Percentiles rank a stretch among this genome's conserved stretches.
phyloP scores from a whole-genome alignment of 2,888 invertebrate genomes.

The Thereva nobilitata region DNA sequence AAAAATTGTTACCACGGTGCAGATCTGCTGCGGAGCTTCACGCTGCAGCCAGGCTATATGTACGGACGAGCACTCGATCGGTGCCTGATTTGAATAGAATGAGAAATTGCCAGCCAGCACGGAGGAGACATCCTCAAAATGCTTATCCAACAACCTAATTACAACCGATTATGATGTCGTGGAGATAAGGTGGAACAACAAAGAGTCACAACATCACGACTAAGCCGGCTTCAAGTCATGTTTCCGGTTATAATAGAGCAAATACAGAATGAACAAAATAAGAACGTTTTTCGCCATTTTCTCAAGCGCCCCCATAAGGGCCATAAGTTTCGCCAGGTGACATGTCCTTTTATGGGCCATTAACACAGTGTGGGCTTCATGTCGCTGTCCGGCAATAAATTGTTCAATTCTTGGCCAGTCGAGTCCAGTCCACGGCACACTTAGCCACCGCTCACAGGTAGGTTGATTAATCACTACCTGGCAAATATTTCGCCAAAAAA shows the following conservation, averaged over 20 bases:
- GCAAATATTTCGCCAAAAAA: slow-evolving; percentile 32
- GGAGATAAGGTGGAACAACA: background rate
- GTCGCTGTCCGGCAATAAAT: slow-evolving; percentile 33
- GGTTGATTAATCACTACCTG: slow-evolving; percentile 31
- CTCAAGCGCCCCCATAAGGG: slow-evolving; percentile 9
- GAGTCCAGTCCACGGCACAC: background rate
- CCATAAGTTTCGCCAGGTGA: slow-evolving; percentile 26
- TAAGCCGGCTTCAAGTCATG: slow-evolving; percentile 11
- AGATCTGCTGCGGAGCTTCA: slow-evolving; percentile 4
- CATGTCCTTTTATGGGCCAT: slow-evolving; percentile 34
- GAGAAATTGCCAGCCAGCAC: too few species aligned
- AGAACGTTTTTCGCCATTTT: slow-evolving; percentile 14
- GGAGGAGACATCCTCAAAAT: too few species aligned
- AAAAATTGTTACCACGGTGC: background rate
- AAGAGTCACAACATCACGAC: background rate
- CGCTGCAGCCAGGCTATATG: slow-evolving; percentile 11
- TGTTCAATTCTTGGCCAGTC: slow-evolving; percentile 32
- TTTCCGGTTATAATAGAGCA: slow-evolving; percentile 9
- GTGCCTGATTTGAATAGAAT: background rate
- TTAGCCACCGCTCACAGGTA: slow-evolving; percentile 27
- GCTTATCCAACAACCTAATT: slow-evolving; percentile 6
- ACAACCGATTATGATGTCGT: slow-evolving; percentile 24
- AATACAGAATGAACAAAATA: slow-evolving; percentile 24
- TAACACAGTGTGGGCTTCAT: slow-evolving; percentile 26
- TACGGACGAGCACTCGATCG: background rate